A percentile compares a stretch with the other conserved stretches of the same genome.
phyloP scores from a whole-genome alignment of 2,113 vertebrate genomes.

The Camelus bactrianus region DNA sequence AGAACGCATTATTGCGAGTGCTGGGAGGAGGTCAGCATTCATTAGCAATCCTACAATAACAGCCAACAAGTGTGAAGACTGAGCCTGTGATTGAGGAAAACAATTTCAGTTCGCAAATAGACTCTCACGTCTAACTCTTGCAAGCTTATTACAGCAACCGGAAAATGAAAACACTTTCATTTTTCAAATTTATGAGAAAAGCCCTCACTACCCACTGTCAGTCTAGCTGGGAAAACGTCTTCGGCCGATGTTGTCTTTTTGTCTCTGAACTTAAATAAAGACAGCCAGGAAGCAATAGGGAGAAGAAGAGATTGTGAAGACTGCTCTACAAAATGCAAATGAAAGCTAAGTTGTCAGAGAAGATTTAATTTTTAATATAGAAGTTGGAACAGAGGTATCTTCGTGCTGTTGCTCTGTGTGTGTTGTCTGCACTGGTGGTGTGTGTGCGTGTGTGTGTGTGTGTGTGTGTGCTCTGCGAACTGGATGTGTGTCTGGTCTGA shows the following conservation, averaged over 20 bases:
- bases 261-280: constrained; percentile 11
- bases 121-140: constrained; percentile 51
- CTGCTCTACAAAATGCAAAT: constrained; percentile 24
- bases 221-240: constrained; percentile 43
- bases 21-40: constrained; percentile 62
- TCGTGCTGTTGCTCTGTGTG: not conserved
- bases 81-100: constrained; percentile 37
- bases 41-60: constrained; percentile 62
- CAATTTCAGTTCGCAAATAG: constrained; percentile 70
- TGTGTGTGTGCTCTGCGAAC: not conserved
- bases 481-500: not conserved
- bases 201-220: not conserved
- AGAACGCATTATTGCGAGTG: not conserved
- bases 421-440: not conserved
- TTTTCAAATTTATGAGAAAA: constrained; percentile 62
- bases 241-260: not conserved
- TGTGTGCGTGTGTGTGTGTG: not conserved
- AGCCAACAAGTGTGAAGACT: constrained; percentile 58
- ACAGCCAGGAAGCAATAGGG: not conserved
- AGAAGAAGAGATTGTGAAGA: not conserved
- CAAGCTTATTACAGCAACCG: constrained; percentile 48
- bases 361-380: constrained; percentile 49
- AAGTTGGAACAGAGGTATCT: not conserved
- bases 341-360: constrained; percentile 63
- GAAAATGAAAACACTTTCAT: constrained; percentile 70